Evolutionary conservation across 2,888 invertebrate genomes (phyloP), one percentile per base, ranked within the genome.

Genomic region (Diarsia rubi): DNA sequence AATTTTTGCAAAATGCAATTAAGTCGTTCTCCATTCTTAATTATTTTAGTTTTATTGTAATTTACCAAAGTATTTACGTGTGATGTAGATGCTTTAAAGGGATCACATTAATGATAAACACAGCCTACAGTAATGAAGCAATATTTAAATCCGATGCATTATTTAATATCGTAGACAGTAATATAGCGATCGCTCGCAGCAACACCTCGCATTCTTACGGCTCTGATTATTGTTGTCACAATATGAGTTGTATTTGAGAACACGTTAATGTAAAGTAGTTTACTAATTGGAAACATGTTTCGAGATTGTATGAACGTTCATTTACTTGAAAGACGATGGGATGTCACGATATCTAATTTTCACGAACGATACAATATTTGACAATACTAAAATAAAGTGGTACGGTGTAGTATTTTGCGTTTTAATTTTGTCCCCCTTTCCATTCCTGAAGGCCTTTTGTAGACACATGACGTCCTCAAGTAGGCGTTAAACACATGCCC

Each of bases 351-450:
- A 62, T 73, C 52, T 75, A 77, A 64, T 64, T 54, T 63, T 72
- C 78, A 79, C 66, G 81, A 79, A 87, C 88, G 88, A 91, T 91
- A 88, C 89, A 91, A 92, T 90, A 92, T 90, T 94, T 92, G 95
- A 95, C 95, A 96, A 96, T 95, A 95, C 90, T 94, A 92, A 93
- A 95, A 93, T 94, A 94, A 94, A 95, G 91, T 92, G 93, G 93
- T 93, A 94, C 90, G 94, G 93, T 94, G 94, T 95, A 95, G 94
- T 91, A 91, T 49, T 75, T 52, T 73, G 83, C 69, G 79, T 88
- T 88, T 88, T 83, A 11, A 78, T 84, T 77, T 60, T 49, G 24
- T 49, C 24, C 8, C 8, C n/a, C 2, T 42, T 62, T 37, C 24
- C 12, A 62, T 47, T 42, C 37, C 3, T n/a, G 19, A 3, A 65